Evolutionary conservation across 2,888 invertebrate genomes (phyloP).

Genomic region (Beris chalybata): DNA sequence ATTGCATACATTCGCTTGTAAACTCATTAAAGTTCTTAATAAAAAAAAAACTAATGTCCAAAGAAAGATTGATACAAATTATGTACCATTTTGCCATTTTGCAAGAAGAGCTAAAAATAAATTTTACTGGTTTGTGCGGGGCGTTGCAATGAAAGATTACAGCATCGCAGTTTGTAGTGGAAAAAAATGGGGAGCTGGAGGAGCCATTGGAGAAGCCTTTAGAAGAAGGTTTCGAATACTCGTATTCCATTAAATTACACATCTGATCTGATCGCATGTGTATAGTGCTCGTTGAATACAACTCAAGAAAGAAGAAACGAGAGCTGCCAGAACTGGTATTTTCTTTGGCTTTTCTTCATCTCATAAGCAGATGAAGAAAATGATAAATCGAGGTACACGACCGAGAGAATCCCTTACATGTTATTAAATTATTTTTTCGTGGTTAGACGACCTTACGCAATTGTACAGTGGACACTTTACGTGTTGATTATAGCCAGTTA

Average conservation of each 20-base stretch:
- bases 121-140: slow-evolving; percentile 11
- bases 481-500: too few relatives aligned
- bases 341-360: too few relatives aligned
- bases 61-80: slow-evolving; percentile 16
- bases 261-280: slow-evolving; percentile 1
- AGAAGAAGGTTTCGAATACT: background rate
- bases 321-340: too few relatives aligned
- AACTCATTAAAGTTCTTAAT: too few relatives aligned
- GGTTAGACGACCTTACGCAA: too few relatives aligned
- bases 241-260: slow-evolving; percentile 12
- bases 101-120: slow-evolving; percentile 13
- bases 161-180: background rate
- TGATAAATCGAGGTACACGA: slow-evolving; percentile 18
- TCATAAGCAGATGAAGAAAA: slow-evolving; percentile 10
- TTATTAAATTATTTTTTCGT: too few relatives aligned
- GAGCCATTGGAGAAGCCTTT: slow-evolving; percentile 6
- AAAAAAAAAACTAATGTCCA: too few relatives aligned
- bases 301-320: too few relatives aligned
- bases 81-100: background rate
- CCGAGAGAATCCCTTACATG: too few relatives aligned
- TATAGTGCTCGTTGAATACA: too few relatives aligned
- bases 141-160: slow-evolving; percentile 16
- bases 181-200: background rate
- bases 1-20: too few relatives aligned
- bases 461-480: too few relatives aligned